phyloP scores from a whole-genome alignment of 1,140 invertebrate genomes.

The Drusus annulatus region DNA sequence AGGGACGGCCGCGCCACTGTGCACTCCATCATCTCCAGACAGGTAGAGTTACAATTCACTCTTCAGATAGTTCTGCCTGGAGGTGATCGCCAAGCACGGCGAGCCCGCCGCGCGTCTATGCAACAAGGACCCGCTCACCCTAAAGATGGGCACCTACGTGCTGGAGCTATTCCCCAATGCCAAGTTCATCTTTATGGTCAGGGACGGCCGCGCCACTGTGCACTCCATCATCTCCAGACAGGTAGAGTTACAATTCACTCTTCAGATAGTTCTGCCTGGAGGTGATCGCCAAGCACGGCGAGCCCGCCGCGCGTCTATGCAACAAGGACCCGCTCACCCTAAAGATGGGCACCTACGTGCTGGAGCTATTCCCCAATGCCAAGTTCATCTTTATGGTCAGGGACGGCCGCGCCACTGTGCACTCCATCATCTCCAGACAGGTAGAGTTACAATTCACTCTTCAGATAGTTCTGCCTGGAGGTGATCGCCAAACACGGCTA shows the following conservation, averaged over 20 bases:
- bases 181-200: slow-evolving; percentile 98
- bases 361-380: slow-evolving; percentile 86
- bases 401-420: slow-evolving; percentile 97
- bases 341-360: slow-evolving; percentile 92
- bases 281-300: slow-evolving; percentile 95
- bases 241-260: slow-evolving; percentile 66
- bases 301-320: slow-evolving; percentile 92
- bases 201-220: slow-evolving; percentile 97
- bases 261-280: slow-evolving; percentile 87
- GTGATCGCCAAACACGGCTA: slow-evolving; percentile 97
- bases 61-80: slow-evolving; percentile 84
- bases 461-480: slow-evolving; percentile 87
- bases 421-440: slow-evolving; percentile 97
- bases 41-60: slow-evolving; percentile 71
- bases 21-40: slow-evolving; percentile 97
- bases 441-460: slow-evolving; percentile 64
- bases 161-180: slow-evolving; percentile 86
- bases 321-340: slow-evolving; percentile 99
- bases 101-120: slow-evolving; percentile 93
- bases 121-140: slow-evolving; percentile 98
- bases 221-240: slow-evolving; percentile 98
- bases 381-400: slow-evolving; percentile 99
- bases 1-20: slow-evolving; percentile 97
- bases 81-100: slow-evolving; percentile 96
- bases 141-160: slow-evolving; percentile 94